Conservation (phyloP, 2,797 vertebrate genomes). For the Buceros bicornis region DNA sequence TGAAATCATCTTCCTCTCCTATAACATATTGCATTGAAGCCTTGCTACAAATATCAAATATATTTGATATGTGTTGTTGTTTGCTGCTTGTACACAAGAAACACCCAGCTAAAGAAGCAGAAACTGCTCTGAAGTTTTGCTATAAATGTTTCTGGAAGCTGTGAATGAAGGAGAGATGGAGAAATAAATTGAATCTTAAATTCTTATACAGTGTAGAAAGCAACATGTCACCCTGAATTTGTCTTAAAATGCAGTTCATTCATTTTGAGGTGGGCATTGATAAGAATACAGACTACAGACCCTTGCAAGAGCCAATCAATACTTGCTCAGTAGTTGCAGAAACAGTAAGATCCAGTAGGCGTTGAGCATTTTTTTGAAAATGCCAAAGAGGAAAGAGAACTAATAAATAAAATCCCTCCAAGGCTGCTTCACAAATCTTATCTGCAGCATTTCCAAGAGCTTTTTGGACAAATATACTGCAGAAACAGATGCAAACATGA, state of each 20-base stretch:
- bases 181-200: neutral
- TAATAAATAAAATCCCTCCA: neutral
- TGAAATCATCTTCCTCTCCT: neutral
- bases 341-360: neutral
- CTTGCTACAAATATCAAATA: neutral
- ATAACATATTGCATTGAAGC: rapidly evolving
- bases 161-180: neutral
- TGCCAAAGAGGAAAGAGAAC: neutral
- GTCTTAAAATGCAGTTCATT: conserved; percentile 45
- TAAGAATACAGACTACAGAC: neutral
- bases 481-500: conserved; percentile 3
- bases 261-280: neutral
- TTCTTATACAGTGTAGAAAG: neutral
- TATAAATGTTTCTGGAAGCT: neutral
- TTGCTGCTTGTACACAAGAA: neutral
- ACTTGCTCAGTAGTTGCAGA: neutral
- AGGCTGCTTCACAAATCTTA: conserved; percentile 3
- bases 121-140: neutral
- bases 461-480: conserved; percentile 22
- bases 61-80: neutral
- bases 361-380: neutral
- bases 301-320: neutral
- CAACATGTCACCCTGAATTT: conserved; percentile 8
- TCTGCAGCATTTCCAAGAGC: neutral
- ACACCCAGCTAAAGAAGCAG: neutral